Evolutionary conservation across 2,888 invertebrate species (phyloP).

Genomic region (Eupithecia subumbrata): DNA sequence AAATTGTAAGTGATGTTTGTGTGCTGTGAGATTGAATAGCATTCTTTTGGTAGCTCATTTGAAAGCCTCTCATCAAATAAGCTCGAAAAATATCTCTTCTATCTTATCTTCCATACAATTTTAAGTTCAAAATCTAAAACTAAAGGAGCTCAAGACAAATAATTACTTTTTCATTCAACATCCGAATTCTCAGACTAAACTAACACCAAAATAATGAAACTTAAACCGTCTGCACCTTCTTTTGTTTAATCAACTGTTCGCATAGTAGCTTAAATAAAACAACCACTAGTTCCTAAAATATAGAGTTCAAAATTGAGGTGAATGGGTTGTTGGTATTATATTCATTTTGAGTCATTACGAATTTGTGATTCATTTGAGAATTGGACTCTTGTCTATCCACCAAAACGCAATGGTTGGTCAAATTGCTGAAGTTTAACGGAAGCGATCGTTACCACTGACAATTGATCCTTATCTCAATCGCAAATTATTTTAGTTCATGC

Average conservation of each 20-base stretch:
- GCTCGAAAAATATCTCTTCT: neutral
- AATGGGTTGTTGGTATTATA: conserved; percentile 10
- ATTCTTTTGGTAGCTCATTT: no score
- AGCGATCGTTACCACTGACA: no score
- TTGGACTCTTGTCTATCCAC: neutral
- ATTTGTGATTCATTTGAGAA: conserved; percentile 21
- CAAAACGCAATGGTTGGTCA: neutral
- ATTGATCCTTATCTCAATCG: no score
- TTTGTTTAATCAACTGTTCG: conserved; percentile 41
- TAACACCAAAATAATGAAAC: conserved; percentile 22
- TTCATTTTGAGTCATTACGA: conserved; percentile 17
- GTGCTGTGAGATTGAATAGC: no score
- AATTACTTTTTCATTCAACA: neutral
- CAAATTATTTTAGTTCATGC: no score
- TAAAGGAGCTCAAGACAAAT: neutral
- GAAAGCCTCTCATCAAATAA: neutral
- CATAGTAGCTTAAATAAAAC: conserved; percentile 8
- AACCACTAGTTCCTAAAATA: neutral
- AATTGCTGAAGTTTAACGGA: neutral
- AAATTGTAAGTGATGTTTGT: no score
- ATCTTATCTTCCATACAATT: neutral
- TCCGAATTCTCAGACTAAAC: conserved; percentile 34
- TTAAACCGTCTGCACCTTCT: conserved; percentile 10
- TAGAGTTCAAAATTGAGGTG: conserved; percentile 24
- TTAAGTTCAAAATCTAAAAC: neutral